Conservation (phyloP, 2,797 vertebrate species). For the Rhincodon typus region DNA sequence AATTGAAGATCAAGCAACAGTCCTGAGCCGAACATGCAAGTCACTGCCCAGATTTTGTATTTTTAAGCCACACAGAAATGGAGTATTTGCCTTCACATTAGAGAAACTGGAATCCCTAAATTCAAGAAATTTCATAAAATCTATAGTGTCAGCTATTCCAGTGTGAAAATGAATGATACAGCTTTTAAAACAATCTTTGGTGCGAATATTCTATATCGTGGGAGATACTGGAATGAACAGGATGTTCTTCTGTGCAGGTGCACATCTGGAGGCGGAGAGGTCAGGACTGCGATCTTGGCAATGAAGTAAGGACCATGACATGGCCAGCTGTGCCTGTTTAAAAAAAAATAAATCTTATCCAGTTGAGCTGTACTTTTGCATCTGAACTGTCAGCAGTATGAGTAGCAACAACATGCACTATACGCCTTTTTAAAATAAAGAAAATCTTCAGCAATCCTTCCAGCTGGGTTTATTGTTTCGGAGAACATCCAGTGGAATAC, state of each 20-base stretch:
- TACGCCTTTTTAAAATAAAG: not conserved
- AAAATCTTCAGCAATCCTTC: not conserved
- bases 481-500: not conserved
- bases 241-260: slow-evolving; percentile 32
- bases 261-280: not conserved
- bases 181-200: not conserved
- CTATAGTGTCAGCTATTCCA: not conserved
- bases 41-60: not conserved
- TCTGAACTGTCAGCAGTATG: not conserved
- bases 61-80: not conserved
- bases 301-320: not conserved
- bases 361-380: not conserved
- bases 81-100: not conserved
- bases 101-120: not conserved
- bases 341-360: not conserved
- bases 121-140: not conserved
- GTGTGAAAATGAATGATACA: not conserved
- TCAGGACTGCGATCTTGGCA: not conserved
- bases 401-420: not conserved
- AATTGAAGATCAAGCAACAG: not conserved
- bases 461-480: not conserved
- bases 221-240: slow-evolving; percentile 11
- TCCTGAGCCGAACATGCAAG: not conserved
- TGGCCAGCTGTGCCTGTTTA: not conserved
- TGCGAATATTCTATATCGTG: not conserved